Evolutionary conservation across 2,888 invertebrate genomes (phyloP).

Genomic region (Litoditis marina): DNA sequence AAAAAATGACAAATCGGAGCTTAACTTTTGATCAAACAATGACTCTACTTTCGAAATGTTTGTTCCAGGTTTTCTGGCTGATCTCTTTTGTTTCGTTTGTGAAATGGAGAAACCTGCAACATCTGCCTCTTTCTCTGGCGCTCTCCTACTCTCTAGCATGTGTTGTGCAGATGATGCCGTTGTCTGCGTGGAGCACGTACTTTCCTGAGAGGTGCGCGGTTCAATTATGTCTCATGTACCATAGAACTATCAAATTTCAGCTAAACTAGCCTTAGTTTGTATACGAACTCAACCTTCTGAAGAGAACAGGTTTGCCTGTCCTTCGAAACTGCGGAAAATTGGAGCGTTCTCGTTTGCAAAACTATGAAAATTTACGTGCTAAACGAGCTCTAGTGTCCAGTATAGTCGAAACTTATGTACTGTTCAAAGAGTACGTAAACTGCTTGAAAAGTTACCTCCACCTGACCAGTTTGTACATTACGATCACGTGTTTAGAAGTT

Average conservation of each 20-base stretch:
- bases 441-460: no score
- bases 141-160: conserved; percentile 24
- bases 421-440: no score
- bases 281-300: no score
- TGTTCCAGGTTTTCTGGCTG: conserved; percentile 32
- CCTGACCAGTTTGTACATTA: no score
- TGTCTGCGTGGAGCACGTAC: conserved; percentile 27
- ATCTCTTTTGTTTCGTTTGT: conserved; percentile 24
- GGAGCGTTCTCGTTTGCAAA: no score
- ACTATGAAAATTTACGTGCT: no score
- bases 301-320: no score
- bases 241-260: no score
- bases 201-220: background rate
- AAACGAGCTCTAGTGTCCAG: no score
- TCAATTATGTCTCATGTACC: background rate
- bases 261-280: no score
- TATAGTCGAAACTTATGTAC: no score
- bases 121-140: conserved; percentile 29
- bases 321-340: background rate
- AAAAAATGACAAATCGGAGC: background rate
- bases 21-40: background rate
- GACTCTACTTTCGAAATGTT: conserved; percentile 2
- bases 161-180: conserved; percentile 27
- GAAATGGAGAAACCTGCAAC: conserved; percentile 25
- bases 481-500: no score